Evolutionary conservation across 2,113 vertebrate species (phyloP).

Genomic region (Cyprinodon brontotheroides): DNA sequence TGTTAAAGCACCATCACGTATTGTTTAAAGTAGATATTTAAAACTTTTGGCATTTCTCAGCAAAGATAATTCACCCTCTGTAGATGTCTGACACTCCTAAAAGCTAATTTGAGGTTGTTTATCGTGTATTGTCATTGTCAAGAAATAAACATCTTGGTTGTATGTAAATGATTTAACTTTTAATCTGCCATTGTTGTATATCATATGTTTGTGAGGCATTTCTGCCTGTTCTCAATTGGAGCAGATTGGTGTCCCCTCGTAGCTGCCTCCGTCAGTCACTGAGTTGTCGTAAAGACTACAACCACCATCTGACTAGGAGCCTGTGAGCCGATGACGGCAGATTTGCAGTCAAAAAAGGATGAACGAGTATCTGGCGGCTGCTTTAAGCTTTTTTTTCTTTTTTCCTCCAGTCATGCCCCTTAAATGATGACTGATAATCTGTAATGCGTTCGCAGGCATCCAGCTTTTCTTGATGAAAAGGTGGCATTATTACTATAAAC

Average conservation of each 20-base stretch:
- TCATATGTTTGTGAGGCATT: not conserved
- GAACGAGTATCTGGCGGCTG: not conserved
- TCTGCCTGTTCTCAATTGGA: slow-evolving; percentile 9
- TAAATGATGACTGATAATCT: not conserved
- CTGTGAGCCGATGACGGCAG: no score
- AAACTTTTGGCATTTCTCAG: no score
- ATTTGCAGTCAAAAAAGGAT: not conserved
- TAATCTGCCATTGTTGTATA: not conserved
- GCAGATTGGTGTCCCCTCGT: slow-evolving; percentile 59
- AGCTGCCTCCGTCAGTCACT: slow-evolving; percentile 47
- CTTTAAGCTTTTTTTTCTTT: not conserved
- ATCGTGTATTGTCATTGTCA: no score
- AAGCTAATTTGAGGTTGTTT: no score
- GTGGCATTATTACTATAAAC: no score
- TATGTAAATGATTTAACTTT: no score
- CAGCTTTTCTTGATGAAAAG: no score
- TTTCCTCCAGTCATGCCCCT: not conserved
- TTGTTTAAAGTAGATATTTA: no score
- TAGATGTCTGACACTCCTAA: no score
- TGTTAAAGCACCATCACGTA: no score
- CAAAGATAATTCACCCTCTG: no score
- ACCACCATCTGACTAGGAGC: slow-evolving; percentile 4
- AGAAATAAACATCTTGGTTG: no score
- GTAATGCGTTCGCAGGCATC: not conserved
- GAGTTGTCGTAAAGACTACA: not conserved